Evolutionary conservation across 1,140 invertebrate species (phyloP).

Genomic region (Dolichoris vasculosae): DNA sequence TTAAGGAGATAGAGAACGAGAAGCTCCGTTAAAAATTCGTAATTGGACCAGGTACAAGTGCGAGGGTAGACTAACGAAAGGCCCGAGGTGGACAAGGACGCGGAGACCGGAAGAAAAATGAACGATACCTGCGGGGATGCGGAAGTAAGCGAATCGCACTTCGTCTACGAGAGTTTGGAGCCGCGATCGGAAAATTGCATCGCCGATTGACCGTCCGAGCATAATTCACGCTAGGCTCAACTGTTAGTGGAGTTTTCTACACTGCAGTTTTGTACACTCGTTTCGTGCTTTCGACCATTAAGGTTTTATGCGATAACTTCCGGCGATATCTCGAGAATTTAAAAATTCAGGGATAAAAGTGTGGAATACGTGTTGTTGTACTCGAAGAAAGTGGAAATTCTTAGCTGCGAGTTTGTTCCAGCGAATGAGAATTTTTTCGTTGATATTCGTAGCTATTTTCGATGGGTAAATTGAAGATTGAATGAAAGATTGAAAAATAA

Average conservation of each 20-base stretch:
- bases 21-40: conserved; percentile 67
- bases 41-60: conserved; percentile 67
- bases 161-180: neutral
- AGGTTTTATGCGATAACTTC: neutral
- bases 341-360: neutral
- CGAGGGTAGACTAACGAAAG: neutral
- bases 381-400: neutral
- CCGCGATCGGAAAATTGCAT: neutral
- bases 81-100: neutral
- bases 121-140: neutral
- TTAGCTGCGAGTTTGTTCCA: too few species aligned
- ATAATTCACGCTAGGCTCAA: neutral
- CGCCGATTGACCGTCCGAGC: too few species aligned
- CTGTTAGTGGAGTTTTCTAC: neutral
- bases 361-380: neutral
- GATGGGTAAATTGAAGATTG: neutral
- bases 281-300: neutral
- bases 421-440: too few species aligned
- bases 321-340: neutral
- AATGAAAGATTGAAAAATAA: neutral
- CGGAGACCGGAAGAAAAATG: conserved; percentile 22
- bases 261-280: neutral
- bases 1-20: neutral
- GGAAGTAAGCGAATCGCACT: neutral
- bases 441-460: too few species aligned